Conservation (phyloP, 2,888 invertebrate genomes). For the Tuberolachnus salignus region DNA sequence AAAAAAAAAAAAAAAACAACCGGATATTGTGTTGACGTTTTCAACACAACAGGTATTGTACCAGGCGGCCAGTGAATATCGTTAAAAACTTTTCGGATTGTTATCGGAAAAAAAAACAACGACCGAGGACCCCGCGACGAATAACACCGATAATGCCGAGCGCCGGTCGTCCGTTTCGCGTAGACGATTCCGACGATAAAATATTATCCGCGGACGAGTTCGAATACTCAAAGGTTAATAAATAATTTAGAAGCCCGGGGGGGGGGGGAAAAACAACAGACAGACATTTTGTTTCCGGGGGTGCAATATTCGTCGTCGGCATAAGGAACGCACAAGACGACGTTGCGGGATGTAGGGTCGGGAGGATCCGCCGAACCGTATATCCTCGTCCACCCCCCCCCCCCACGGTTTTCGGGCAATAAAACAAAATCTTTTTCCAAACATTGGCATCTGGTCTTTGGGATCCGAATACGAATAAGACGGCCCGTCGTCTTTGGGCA, state of each 20-base stretch:
- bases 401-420: not conserved
- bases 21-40: too few species aligned
- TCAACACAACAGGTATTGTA: too few species aligned
- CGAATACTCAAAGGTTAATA: constrained; percentile 4
- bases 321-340: not conserved
- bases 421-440: constrained; percentile 54
- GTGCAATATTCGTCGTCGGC: constrained; percentile 2
- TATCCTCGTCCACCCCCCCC: constrained; percentile 1
- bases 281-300: constrained; percentile 36
- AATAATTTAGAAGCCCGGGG: not conserved
- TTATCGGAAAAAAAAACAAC: not conserved
- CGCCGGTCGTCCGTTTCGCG: not conserved
- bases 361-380: constrained; percentile 29
- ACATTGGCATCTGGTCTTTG: constrained; percentile 47
- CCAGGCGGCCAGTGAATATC: too few species aligned
- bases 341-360: not conserved
- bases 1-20: too few species aligned
- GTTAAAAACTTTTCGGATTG: not conserved
- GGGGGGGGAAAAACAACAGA: constrained; percentile 3
- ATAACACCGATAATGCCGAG: not conserved
- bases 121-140: not conserved
- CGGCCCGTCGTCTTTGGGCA: constrained; percentile 10
- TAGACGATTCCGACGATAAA: not conserved
- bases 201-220: not conserved
- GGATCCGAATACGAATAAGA: not conserved